phyloP scores from a whole-genome alignment of 1,140 invertebrate genomes.

The Daktulosphaira vitifoliae region DNA sequence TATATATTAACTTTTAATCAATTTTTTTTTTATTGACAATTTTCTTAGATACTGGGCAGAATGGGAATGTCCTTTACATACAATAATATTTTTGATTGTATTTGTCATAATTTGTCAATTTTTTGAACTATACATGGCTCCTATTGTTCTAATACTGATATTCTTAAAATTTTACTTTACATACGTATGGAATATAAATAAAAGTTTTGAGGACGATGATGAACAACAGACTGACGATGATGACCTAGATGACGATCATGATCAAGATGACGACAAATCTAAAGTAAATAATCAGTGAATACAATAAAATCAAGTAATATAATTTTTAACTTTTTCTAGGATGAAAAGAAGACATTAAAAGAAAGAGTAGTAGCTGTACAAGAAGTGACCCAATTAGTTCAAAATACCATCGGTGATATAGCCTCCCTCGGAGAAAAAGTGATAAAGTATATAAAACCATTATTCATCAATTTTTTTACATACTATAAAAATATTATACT shows the following conservation, averaged over 20 bases:
- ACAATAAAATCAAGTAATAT: too few relatives aligned
- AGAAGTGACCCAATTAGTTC: constrained; percentile 88
- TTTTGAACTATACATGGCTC: constrained; percentile 82
- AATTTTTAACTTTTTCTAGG: too few relatives aligned
- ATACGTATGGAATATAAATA: not conserved
- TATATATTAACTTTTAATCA: not conserved
- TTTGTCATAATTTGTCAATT: constrained; percentile 74
- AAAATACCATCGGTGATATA: constrained; percentile 86
- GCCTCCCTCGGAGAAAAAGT: constrained; percentile 85
- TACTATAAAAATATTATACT: constrained; percentile 31
- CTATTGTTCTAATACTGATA: constrained; percentile 62
- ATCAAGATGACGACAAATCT: constrained; percentile 69
- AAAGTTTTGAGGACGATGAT: constrained; percentile 37
- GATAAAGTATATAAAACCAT: constrained; percentile 67
- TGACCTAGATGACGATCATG: constrained; percentile 56
- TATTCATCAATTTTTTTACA: not conserved
- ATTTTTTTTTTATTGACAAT: constrained; percentile 7
- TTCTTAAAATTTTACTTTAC: constrained; percentile 64
- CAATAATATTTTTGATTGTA: constrained; percentile 73
- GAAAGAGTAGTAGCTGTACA: constrained; percentile 89
- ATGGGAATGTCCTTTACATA: constrained; percentile 89
- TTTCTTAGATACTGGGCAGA: constrained; percentile 81
- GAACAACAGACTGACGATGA: constrained; percentile 44
- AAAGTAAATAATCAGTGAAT: too few relatives aligned
- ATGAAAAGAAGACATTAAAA: constrained; percentile 92